These are phyloP conservation scores for Campoletis raptor DNA, from an alignment of 2,888 invertebrate species.

Conservation along the genomic window DNA sequence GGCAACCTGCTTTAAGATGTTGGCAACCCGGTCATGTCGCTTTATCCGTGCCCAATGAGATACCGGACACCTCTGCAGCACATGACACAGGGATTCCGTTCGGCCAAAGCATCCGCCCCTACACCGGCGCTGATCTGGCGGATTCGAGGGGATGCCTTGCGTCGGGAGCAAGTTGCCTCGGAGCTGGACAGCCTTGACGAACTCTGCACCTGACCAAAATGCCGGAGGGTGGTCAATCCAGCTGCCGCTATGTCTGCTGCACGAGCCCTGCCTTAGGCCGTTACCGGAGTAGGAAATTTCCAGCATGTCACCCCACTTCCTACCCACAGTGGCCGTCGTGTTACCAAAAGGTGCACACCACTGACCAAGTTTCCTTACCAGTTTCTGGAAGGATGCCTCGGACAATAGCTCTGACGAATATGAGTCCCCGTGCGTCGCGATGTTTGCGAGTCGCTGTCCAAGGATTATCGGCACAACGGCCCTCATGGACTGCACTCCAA, in stretches of 20 bases:
- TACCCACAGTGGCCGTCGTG: constrained; percentile 42
- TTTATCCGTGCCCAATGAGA: constrained; percentile 65
- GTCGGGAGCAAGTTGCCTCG: constrained; percentile 74
- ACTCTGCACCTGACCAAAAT: constrained; percentile 74
- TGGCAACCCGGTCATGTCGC: constrained; percentile 55
- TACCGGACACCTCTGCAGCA: constrained; percentile 72
- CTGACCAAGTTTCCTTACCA: neutral
- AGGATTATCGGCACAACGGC: neutral
- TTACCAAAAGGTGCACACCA: neutral
- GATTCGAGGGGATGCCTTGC: constrained; percentile 72
- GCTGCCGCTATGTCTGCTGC: too few species aligned
- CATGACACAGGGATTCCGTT: constrained; percentile 72
- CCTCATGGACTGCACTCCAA: constrained; percentile 25
- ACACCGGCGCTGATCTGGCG: constrained; percentile 68
- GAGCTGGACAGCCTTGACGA: constrained; percentile 73
- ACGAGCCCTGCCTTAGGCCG: neutral
- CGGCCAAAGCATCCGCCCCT: constrained; percentile 68
- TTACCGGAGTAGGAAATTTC: neutral
- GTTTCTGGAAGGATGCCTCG: neutral
- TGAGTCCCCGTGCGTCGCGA: neutral
- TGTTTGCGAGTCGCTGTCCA: neutral
- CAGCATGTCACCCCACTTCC: constrained; percentile 6
- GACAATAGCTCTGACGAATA: neutral
- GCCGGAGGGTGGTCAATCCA: too few species aligned
- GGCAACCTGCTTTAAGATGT: neutral